phyloP scores from a whole-genome alignment of 1,140 invertebrate species.

The Acromyrmex charruanus region DNA sequence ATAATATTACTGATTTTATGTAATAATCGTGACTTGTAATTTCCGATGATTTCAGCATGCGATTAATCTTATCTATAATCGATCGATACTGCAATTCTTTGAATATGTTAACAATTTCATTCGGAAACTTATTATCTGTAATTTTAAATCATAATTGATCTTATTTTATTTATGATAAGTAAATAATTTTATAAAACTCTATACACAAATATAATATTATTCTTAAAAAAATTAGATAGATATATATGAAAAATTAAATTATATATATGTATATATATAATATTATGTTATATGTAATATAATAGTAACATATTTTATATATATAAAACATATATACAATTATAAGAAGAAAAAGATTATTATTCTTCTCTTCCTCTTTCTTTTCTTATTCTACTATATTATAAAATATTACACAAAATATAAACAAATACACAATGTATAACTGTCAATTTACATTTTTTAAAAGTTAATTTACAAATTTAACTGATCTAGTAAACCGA shows the following conservation, averaged over 20 bases:
- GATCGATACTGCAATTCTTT: slow-evolving; percentile 1
- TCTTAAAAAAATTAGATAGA: background rate
- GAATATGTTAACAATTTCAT: background rate
- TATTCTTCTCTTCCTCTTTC: background rate
- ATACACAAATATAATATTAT: slow-evolving; percentile 8
- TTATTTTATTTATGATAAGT: background rate
- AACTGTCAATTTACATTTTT: background rate
- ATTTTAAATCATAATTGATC: background rate
- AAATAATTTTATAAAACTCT: background rate
- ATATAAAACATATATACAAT: background rate
- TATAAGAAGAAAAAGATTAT: background rate
- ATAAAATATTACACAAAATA: background rate
- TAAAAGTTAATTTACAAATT: background rate
- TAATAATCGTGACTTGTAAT: slow-evolving; percentile 13
- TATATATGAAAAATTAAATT: background rate
- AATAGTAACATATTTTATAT: background rate
- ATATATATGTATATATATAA: background rate
- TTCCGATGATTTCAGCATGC: background rate
- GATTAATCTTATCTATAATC: slow-evolving; percentile 18
- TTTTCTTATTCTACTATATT: background rate
- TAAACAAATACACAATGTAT: background rate
- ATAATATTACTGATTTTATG: slow-evolving; percentile 28
- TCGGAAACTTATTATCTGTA: background rate
- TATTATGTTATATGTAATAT: background rate
- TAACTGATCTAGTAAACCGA: background rate